These are phyloP conservation scores for Manacus vitellinus DNA, from an alignment of 2,113 vertebrate genomes.

Conservation along the genomic window DNA sequence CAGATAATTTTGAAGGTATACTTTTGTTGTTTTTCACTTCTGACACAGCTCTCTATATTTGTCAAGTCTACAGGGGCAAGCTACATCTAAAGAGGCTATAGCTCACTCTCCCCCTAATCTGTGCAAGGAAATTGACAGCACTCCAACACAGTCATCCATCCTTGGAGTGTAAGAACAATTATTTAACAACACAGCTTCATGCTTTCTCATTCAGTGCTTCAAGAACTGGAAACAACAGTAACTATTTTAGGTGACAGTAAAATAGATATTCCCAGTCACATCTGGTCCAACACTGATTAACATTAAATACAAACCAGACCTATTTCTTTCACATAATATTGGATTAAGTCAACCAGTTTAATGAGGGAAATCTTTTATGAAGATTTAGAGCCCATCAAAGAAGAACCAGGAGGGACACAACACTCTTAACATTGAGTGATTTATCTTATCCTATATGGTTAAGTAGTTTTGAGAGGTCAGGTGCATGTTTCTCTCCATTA, in stretches of 20 bases:
- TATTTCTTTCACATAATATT: background rate
- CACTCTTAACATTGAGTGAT: background rate
- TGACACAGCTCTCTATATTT: background rate
- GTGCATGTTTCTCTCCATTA: background rate
- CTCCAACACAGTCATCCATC: background rate
- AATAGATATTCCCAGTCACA: background rate
- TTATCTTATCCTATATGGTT: background rate
- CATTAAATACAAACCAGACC: background rate
- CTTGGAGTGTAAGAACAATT: background rate
- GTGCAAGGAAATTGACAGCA: background rate
- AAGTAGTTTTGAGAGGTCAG: background rate
- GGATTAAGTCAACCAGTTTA: background rate
- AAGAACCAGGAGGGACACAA: background rate
- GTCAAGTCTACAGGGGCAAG: background rate
- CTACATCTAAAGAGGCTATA: background rate
- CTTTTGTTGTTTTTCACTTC: background rate
- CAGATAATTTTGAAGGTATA: background rate
- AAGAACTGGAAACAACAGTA: background rate
- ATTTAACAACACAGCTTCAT: fast-evolving
- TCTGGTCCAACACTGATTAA: background rate
- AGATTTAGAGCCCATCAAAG: background rate
- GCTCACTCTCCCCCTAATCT: background rate
- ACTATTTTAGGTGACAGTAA: background rate
- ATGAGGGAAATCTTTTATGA: background rate
- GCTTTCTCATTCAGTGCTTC: background rate